Evolutionary conservation across 2,888 invertebrate species (phyloP).

Genomic region (Drosophila nr. perissopoda): DNA sequence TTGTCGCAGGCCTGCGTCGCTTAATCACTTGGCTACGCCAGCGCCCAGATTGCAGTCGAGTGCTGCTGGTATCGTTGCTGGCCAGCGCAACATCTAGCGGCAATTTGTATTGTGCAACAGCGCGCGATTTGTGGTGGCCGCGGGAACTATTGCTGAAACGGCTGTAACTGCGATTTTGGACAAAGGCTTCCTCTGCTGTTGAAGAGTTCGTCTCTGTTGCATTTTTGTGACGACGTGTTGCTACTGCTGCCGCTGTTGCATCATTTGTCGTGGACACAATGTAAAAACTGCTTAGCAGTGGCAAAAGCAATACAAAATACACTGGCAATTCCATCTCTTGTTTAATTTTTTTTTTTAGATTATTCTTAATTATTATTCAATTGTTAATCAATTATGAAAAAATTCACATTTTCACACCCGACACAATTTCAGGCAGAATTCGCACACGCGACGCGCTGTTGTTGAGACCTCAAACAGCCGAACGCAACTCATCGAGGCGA

Average conservation of each 20-base stretch:
- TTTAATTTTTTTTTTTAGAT: slow-evolving; percentile 18
- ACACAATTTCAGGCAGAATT: slow-evolving; percentile 3
- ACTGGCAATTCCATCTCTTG: slow-evolving; percentile 61
- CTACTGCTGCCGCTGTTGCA: slow-evolving; percentile 67
- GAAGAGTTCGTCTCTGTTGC: slow-evolving; percentile 33
- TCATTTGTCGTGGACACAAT: slow-evolving; percentile 53
- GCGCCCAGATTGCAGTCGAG: slow-evolving; percentile 45
- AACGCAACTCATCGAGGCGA: slow-evolving; percentile 61
- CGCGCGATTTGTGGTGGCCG: slow-evolving; percentile 49
- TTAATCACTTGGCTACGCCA: slow-evolving; percentile 63
- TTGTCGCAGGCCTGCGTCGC: slow-evolving; percentile 55
- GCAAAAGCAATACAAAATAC: slow-evolving; percentile 35
- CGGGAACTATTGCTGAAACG: slow-evolving; percentile 45
- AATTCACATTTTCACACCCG: slow-evolving; percentile 39
- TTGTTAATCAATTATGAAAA: slow-evolving; percentile 38
- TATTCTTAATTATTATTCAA: slow-evolving; percentile 6
- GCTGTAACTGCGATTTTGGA: slow-evolving; percentile 16
- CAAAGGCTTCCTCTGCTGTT: slow-evolving; percentile 21
- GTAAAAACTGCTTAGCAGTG: slow-evolving; percentile 57
- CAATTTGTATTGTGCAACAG: slow-evolving; percentile 73
- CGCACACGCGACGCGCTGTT: slow-evolving; percentile 58
- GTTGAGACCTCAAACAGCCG: slow-evolving; percentile 62
- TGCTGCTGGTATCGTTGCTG: slow-evolving; percentile 9
- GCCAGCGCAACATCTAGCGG: slow-evolving; percentile 46
- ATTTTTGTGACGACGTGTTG: slow-evolving; percentile 43